Evolutionary conservation across 2,888 invertebrate species (phyloP), one percentile per base, ranked within the genome.

Genomic region (Drosophila seclusa): DNA sequence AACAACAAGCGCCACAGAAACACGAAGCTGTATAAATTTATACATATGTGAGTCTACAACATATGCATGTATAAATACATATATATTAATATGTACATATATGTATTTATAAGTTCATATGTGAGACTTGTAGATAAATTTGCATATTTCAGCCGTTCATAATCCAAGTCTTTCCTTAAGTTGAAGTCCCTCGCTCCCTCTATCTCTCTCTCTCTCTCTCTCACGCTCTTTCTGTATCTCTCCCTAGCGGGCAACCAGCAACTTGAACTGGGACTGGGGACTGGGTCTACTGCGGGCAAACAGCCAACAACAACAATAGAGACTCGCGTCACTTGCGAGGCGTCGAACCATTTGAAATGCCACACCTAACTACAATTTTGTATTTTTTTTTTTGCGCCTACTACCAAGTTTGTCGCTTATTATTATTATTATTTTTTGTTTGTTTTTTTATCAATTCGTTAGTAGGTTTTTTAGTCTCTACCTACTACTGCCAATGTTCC

Each of bases 341-440:
- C 87, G 87, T 90, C 87, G 89, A 90, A 90, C 82, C 87, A 81
- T 87, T 87, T 87, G 87, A 87, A 87, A 86, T 81, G 90, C 90
- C 87, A 87, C 87, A 87, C 87, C 87, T 90, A 90, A 87, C 81
- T 75, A 87, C 74, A 89, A 82, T 82, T 87, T 83, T 72, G 58
- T 70, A 71, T 67, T 65, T 50, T 29, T 50, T 50, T 66, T 67
- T 83, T 87, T 87, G 85, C 88, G 88, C 88, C 90, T 84, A 84
- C 84, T 84, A 84, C 84, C 76, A 84, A 70, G 65, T 89, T 73
- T 70, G 68, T 73, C 73, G 74, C 69, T 82, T 82, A 68, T 68
- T 71, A 60, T 65, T 54, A 55, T 65, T 54, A 27, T 38, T 52
- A 34, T 38, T 50, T n/a, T 40, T 1, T 58, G 7, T 21, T 58